Conservation (phyloP, 2,888 invertebrate genomes). For the Ormyrus labotus region DNA sequence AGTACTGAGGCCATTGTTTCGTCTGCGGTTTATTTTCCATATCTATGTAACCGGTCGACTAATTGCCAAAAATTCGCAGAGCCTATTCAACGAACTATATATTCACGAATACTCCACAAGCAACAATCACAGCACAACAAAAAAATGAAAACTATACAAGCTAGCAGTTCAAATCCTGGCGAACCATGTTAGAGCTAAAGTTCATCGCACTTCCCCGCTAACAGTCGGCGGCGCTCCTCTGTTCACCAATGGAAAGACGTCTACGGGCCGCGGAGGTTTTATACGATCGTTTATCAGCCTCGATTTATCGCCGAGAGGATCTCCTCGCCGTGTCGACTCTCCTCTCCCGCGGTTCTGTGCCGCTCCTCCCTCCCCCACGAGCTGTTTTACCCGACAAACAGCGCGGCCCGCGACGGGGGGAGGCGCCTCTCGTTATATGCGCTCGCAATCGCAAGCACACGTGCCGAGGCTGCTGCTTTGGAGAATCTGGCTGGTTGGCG, state of each 20-base stretch:
- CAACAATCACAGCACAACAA: no score
- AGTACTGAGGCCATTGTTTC: conserved; percentile 72
- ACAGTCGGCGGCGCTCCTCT: not conserved
- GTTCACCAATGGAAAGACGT: not conserved
- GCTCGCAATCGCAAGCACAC: conserved; percentile 25
- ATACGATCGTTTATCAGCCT: conserved; percentile 67
- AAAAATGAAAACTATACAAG: not conserved
- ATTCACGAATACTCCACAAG: not conserved
- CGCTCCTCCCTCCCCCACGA: not conserved
- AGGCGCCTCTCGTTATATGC: not conserved
- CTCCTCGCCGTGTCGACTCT: conserved; percentile 24
- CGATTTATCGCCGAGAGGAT: conserved; percentile 62
- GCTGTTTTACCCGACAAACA: not conserved
- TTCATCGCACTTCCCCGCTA: conserved; percentile 25
- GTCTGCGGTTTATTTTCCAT: conserved; percentile 64
- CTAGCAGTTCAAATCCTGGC: not conserved
- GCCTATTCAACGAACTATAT: not conserved
- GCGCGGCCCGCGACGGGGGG: not conserved
- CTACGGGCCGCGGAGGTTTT: conserved; percentile 59
- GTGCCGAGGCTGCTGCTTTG: not conserved
- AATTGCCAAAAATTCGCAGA: not conserved
- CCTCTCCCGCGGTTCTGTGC: not conserved
- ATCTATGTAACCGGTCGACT: not conserved
- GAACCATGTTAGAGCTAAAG: conserved; percentile 10
- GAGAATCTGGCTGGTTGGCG: conserved; percentile 12